These are phyloP conservation scores for Ceraclea dissimilis DNA, from an alignment of 2,888 invertebrate species.

Conservation along the genomic window DNA sequence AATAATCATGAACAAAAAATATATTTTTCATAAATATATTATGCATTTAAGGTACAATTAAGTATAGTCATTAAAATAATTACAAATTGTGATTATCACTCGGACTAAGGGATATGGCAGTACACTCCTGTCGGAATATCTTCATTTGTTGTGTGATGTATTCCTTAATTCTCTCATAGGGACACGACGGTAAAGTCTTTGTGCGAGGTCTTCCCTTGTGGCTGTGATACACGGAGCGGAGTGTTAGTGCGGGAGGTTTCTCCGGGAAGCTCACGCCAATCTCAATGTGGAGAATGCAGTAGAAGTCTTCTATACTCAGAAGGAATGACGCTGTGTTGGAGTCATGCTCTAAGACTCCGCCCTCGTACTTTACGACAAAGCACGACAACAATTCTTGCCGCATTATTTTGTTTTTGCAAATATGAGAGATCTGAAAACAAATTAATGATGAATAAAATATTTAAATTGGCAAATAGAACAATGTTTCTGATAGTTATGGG, in stretches of 20 bases:
- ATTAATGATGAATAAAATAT: not conserved
- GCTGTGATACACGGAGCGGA: constrained; percentile 52
- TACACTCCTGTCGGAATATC: constrained; percentile 44
- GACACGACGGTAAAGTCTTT: constrained; percentile 39
- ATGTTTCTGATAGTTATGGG: not conserved
- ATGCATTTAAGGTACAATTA: too few relatives aligned
- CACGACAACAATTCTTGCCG: constrained; percentile 42
- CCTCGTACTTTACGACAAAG: constrained; percentile 45
- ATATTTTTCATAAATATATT: too few relatives aligned
- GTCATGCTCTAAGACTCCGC: constrained; percentile 44
- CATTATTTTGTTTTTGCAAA: constrained; percentile 41
- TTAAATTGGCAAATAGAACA: constrained; percentile 1
- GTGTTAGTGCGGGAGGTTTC: constrained; percentile 44
- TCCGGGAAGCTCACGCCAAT: constrained; percentile 46
- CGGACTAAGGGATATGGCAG: not conserved
- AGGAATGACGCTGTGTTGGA: constrained; percentile 49
- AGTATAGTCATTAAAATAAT: too few relatives aligned
- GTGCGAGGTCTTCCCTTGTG: constrained; percentile 41
- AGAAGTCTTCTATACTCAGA: constrained; percentile 54
- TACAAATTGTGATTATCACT: not conserved
- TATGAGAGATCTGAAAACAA: constrained; percentile 38
- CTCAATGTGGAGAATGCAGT: constrained; percentile 53
- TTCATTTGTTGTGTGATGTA: constrained; percentile 45
- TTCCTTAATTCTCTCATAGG: constrained; percentile 42
- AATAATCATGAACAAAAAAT: too few relatives aligned